These are phyloP conservation scores for Phyllostomus discolor DNA, from an alignment of 2,113 vertebrate species.

Conservation along the genomic window DNA sequence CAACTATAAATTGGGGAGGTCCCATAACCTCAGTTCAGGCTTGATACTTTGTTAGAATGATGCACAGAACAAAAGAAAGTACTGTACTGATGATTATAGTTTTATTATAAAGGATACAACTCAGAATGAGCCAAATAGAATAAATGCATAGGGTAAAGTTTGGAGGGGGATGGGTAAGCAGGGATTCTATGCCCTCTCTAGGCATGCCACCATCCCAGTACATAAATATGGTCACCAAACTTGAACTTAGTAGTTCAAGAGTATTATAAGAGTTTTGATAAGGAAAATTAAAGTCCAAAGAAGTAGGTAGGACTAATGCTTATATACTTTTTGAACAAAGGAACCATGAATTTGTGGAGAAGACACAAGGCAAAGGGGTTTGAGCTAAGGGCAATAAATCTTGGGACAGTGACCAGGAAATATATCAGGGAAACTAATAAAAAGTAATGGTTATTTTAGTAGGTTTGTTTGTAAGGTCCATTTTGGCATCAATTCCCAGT, in stretches of 20 bases:
- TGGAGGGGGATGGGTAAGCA: not conserved
- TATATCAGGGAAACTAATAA: not conserved
- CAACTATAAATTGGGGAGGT: not conserved
- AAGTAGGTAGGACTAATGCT: not conserved
- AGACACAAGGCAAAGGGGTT: not conserved
- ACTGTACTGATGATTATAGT: not conserved
- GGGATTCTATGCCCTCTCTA: not conserved
- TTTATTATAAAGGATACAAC: not conserved
- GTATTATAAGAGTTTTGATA: not conserved
- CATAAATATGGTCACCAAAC: not conserved
- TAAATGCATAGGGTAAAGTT: not conserved
- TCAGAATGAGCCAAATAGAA: not conserved
- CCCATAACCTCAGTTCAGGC: not conserved
- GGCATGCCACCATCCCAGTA: not conserved
- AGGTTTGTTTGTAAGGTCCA: not conserved
- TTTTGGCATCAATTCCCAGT: not conserved
- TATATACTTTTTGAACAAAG: not conserved
- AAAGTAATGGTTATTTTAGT: not conserved
- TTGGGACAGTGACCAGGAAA: not conserved
- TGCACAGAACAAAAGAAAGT: not conserved
- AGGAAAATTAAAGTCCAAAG: not conserved
- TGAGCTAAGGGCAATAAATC: not conserved
- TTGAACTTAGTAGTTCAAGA: not conserved
- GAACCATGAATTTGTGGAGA: not conserved
- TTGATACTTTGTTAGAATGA: not conserved